Percentiles rank a stretch among this genome's conserved stretches.
Evolutionary conservation across 2,888 invertebrate genomes (phyloP).

Genomic region (Cepaea hortensis): DNA sequence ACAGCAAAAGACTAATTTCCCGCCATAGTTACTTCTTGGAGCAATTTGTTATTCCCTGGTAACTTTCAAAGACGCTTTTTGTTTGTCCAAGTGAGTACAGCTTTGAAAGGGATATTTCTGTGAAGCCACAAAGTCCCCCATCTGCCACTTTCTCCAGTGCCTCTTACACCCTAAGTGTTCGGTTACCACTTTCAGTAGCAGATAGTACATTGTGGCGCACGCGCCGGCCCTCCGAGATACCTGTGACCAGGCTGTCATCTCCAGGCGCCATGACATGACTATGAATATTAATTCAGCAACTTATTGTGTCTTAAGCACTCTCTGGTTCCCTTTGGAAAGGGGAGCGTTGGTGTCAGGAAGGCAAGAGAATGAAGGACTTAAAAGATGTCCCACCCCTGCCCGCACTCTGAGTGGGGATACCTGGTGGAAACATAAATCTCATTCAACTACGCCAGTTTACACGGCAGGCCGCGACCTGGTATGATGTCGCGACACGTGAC

Average conservation of each 20-base stretch:
- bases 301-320: background rate
- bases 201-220: slow-evolving; percentile 5
- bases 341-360: background rate
- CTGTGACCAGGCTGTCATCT: background rate
- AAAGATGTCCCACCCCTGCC: slow-evolving; percentile 4
- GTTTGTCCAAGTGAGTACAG: background rate
- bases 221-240: background rate
- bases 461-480: too few relatives aligned
- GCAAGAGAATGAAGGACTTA: background rate
- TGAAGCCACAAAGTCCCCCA: background rate
- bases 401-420: background rate
- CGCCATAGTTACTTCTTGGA: too few relatives aligned
- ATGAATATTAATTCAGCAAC: slow-evolving; percentile 15
- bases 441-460: too few relatives aligned
- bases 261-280: background rate
- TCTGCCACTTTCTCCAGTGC: slow-evolving; percentile 7
- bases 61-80: too few relatives aligned
- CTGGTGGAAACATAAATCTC: too few relatives aligned
- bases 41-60: too few relatives aligned
- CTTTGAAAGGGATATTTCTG: background rate
- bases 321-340: background rate
- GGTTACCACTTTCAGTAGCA: background rate
- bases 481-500: slow-evolving; percentile 11
- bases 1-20: too few relatives aligned
- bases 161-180: background rate